These are phyloP conservation scores for Cynopterus sphinx DNA, from an alignment of 2,797 vertebrate species.

Conservation along the genomic window DNA sequence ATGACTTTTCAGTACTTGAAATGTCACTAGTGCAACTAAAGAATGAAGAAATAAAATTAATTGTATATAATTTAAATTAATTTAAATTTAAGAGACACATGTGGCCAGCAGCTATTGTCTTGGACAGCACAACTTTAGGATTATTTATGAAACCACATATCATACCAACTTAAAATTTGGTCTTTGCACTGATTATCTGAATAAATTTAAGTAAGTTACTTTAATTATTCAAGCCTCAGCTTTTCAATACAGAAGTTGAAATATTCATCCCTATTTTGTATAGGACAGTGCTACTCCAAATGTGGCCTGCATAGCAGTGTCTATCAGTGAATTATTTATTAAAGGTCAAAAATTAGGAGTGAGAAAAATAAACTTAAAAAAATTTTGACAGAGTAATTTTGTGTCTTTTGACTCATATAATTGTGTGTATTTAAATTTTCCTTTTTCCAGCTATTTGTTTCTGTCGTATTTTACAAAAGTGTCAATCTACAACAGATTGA, in stretches of 20 bases:
- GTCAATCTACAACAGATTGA: not conserved
- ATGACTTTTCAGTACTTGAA: not conserved
- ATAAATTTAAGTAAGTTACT: not conserved
- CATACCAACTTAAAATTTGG: conserved; percentile 5
- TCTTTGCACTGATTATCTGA: not conserved
- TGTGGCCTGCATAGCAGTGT: not conserved
- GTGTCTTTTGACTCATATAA: not conserved
- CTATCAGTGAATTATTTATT: not conserved
- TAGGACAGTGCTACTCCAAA: not conserved
- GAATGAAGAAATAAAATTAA: not conserved
- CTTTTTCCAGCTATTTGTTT: not conserved
- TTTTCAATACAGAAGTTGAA: not conserved
- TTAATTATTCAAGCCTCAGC: not conserved
- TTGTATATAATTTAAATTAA: not conserved
- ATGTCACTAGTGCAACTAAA: not conserved
- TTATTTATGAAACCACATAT: not conserved
- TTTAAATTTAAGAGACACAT: not conserved
- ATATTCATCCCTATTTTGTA: not conserved
- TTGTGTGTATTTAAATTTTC: not conserved
- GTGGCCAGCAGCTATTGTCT: not conserved
- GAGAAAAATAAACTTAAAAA: not conserved
- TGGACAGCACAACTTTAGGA: not conserved
- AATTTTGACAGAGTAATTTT: not conserved
- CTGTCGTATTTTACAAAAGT: not conserved
- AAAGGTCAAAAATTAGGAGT: not conserved